Percentiles rank a stretch among this genome's conserved stretches.
Conservation (phyloP, 1,140 invertebrate genomes). For the Spodoptera frugiperda region DNA sequence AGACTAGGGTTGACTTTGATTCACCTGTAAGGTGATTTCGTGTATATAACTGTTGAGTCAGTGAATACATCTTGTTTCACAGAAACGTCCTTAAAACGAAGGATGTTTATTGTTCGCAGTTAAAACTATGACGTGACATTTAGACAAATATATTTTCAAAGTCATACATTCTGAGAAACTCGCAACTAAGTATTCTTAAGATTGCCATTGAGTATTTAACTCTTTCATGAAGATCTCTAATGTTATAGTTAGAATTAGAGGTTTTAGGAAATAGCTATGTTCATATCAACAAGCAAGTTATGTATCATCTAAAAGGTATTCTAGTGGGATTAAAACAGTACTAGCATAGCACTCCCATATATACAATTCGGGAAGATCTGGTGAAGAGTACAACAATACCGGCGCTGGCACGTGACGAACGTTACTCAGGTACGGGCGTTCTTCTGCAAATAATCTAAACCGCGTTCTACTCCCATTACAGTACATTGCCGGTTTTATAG, state of each 20-base stretch:
- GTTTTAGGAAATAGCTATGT: neutral
- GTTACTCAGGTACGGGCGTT: slow-evolving; percentile 45
- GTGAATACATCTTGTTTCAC: slow-evolving; percentile 15
- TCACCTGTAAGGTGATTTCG: slow-evolving; percentile 39
- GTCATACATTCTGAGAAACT: slow-evolving; percentile 19
- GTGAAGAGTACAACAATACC: slow-evolving; percentile 46
- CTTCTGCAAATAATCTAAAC: slow-evolving; percentile 48
- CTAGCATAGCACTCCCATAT: slow-evolving; percentile 24
- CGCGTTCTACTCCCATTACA: slow-evolving; percentile 52
- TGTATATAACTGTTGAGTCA: slow-evolving; percentile 33
- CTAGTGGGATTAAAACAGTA: neutral
- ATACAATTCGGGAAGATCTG: slow-evolving; percentile 37
- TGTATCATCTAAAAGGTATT: neutral
- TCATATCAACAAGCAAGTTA: neutral
- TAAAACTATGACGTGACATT: slow-evolving; percentile 8
- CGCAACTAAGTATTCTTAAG: too few species aligned
- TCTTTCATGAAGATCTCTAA: too few species aligned
- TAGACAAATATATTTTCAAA: slow-evolving; percentile 13
- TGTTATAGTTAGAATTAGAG: too few species aligned
- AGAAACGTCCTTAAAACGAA: slow-evolving; percentile 33
- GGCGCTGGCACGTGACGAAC: slow-evolving; percentile 33
- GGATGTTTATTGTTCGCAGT: slow-evolving; percentile 10
- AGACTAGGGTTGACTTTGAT: slow-evolving; percentile 37
- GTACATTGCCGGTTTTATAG: slow-evolving; percentile 71
- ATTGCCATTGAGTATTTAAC: too few species aligned